Base-by-base conservation (phyloP, 1,140 invertebrate genomes). In the Pissodes strobi region DNA sequence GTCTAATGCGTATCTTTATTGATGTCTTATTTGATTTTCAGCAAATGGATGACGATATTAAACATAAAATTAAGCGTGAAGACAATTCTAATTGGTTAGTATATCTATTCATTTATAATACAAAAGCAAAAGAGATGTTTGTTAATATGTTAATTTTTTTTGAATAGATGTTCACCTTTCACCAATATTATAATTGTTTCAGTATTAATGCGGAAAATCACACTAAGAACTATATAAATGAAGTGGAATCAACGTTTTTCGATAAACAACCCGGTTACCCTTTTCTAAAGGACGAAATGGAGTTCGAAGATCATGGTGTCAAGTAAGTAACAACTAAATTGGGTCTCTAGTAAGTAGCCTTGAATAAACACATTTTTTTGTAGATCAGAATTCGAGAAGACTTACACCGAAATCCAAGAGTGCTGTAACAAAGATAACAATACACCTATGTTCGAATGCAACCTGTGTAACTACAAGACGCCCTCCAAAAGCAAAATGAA, bases 381-480 rank as follows among this genome's bases (percentile, higher is more conserved):
- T 3, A 39, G 13, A n/a, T 39, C 19, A 21, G 41, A 21, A 18
- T 2, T 19, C 15, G 18, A 45, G 2, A 13, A 39, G 13, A n/a
- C 13, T 15, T 4, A 39, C 4, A 6, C 9, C 6, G 5, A 12
- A 12, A 4, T 6, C 5, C 5, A 39, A 13, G n/a, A 12, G 1
- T n/a, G 18, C 1, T 5, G 13, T 18, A 15, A 15, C 0, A 15
- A 15, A 4, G 17, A 18, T 2, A 5, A 3, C 6, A 45, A 9
- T 1, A 18, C 17, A 45, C 2, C 15, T 8, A 51, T 13, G 15
- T 15, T 27, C 21, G 12, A 18, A 15, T 59, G 56, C 19, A 19
- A 34, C 12, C 18, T 21, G 12, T 59, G 56, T 21, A 8, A 18
- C 37, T 59, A 34, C 13, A 30, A 59, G 48, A 46, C 56, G 12